Evolutionary conservation across 23 tunicate genomes (phyloP).

Genomic region (Clavelina lepadiformis): DNA sequence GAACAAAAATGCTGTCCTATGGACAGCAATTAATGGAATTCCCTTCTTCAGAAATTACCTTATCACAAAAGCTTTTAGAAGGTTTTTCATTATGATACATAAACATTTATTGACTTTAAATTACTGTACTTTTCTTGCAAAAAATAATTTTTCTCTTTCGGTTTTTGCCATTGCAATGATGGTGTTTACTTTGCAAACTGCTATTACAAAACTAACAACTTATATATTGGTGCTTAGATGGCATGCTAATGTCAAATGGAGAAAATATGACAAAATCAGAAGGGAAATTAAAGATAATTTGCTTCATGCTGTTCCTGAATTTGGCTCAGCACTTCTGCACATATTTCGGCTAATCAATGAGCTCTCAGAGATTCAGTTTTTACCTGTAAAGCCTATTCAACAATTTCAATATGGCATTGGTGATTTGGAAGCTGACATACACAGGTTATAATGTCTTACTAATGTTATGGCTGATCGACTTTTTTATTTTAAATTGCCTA

Average conservation of each 20-base stretch:
- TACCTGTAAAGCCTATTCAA: constrained; percentile 42
- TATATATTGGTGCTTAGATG: constrained; percentile 38
- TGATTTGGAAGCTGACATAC: constrained; percentile 40
- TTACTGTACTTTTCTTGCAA: too few species aligned
- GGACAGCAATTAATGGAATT: constrained; percentile 58
- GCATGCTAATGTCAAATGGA: constrained; percentile 40
- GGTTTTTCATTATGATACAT: too few species aligned
- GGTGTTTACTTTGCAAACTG: too few species aligned
- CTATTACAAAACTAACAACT: too few species aligned
- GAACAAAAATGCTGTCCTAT: constrained; percentile 62
- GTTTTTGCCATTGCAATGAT: neutral
- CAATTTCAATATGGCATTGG: constrained; percentile 17
- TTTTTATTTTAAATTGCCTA: neutral
- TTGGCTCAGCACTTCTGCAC: constrained; percentile 70
- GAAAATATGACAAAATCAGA: constrained; percentile 16
- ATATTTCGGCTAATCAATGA: constrained; percentile 66
- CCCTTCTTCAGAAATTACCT: constrained; percentile 67
- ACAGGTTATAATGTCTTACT: constrained; percentile 23
- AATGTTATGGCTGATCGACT: neutral
- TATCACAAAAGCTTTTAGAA: constrained; percentile 24
- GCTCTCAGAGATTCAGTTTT: constrained; percentile 39
- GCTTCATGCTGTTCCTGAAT: constrained; percentile 64
- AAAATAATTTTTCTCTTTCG: too few species aligned
- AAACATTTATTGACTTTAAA: too few species aligned
- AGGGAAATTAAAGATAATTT: constrained; percentile 20